A percentile compares a stretch with the other conserved stretches of the same genome.
Conservation (phyloP, 2,888 invertebrate genomes). For the Polydrusus cervinus region DNA sequence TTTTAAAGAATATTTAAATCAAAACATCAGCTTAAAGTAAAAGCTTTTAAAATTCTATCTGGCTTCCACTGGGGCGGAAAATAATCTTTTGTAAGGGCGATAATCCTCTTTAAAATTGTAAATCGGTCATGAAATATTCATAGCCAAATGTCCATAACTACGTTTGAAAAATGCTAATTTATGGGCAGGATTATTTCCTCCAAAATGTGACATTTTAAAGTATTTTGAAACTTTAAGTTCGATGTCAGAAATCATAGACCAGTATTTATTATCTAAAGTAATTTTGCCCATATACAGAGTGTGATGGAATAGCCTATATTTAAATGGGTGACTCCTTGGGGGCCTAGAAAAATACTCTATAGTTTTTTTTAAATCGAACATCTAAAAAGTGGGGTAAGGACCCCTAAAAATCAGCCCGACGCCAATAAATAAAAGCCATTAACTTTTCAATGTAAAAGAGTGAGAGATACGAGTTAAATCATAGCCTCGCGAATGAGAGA, state of each 20-base stretch:
- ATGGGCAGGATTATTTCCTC: constrained; percentile 12
- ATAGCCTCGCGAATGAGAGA: no score
- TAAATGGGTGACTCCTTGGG: no score
- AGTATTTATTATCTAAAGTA: no score
- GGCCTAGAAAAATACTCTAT: no score
- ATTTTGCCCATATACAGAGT: no score
- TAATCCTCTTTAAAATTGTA: constrained; percentile 49
- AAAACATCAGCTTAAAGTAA: constrained; percentile 38
- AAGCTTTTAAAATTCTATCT: constrained; percentile 47
- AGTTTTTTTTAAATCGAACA: no score
- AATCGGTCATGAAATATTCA: constrained; percentile 52
- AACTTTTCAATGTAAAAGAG: no score
- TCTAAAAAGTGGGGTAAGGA: no score
- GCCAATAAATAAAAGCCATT: no score
- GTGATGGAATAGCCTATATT: no score
- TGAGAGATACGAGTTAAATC: no score
- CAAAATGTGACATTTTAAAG: background rate
- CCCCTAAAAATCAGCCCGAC: no score
- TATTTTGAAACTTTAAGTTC: background rate
- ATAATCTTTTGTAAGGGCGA: constrained; percentile 48
- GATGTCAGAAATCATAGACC: background rate
- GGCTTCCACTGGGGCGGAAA: constrained; percentile 35
- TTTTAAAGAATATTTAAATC: constrained; percentile 22
- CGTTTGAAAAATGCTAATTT: constrained; percentile 38
- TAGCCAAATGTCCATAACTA: constrained; percentile 37